A percentile compares a stretch with the other conserved stretches of the same genome.
These are phyloP conservation scores for Clarias laeviceps DNA, from an alignment of 2,797 vertebrate species.

Conservation along the genomic window DNA sequence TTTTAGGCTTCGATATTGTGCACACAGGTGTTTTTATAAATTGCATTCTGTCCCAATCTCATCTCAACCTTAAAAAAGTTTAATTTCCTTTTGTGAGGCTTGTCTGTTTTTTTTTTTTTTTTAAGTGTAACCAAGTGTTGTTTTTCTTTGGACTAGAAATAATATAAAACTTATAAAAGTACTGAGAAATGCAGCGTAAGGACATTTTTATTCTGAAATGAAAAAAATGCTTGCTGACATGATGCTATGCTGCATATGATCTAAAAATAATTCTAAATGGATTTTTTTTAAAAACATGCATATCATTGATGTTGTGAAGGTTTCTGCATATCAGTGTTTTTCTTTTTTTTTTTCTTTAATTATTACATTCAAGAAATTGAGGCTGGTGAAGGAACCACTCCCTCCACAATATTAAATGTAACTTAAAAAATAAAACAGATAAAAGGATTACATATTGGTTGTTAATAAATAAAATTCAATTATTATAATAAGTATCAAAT, in stretches of 20 bases:
- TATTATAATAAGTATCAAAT: not conserved
- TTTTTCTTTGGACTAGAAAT: not conserved
- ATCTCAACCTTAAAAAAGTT: slow-evolving; percentile 11
- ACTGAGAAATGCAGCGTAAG: not conserved
- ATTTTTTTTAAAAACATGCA: too few relatives aligned
- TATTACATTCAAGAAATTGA: not conserved
- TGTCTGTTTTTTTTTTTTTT: not conserved
- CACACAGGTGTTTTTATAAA: not conserved
- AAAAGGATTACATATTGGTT: not conserved
- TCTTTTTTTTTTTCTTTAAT: too few relatives aligned
- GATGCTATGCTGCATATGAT: too few relatives aligned
- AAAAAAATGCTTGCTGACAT: not conserved
- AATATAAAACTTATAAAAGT: not conserved
- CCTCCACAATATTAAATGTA: not conserved
- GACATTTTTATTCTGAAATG: not conserved
- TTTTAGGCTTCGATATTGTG: not conserved
- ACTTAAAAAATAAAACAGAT: not conserved
- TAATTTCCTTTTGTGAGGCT: not conserved
- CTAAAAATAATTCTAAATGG: too few relatives aligned
- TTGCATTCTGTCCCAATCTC: not conserved
- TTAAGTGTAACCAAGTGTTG: not conserved
- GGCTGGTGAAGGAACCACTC: not conserved
- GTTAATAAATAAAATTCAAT: not conserved
- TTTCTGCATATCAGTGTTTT: too few relatives aligned
- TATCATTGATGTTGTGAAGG: too few relatives aligned